Evolutionary conservation across 2,113 vertebrate species (phyloP).

Genomic region (Syngnathoides biaculeatus): DNA sequence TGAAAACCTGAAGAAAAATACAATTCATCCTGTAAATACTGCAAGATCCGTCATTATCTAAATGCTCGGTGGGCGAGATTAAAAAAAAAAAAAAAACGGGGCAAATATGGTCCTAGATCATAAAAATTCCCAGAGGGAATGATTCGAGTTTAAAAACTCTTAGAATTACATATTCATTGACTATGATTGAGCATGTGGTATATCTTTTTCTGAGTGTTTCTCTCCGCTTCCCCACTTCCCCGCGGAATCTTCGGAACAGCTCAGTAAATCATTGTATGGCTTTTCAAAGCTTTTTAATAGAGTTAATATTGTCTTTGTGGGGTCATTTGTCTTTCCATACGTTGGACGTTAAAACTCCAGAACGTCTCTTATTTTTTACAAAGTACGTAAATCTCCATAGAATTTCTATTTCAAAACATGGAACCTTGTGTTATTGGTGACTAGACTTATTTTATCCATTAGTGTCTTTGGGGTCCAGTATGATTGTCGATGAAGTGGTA

Average conservation of each 20-base stretch:
- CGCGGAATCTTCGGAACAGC: background rate
- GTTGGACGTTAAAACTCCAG: background rate
- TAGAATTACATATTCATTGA: slow-evolving; percentile 1
- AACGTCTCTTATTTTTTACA: background rate
- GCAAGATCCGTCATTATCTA: background rate
- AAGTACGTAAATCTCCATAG: background rate
- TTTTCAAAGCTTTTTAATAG: background rate
- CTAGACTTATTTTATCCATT: too few relatives aligned
- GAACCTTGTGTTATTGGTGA: too few relatives aligned
- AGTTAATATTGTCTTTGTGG: background rate
- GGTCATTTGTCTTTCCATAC: background rate
- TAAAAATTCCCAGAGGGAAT: background rate
- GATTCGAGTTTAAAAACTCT: background rate
- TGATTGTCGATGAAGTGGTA: too few relatives aligned
- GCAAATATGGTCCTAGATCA: background rate
- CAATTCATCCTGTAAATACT: background rate
- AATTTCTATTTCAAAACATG: too few relatives aligned
- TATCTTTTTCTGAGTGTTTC: background rate
- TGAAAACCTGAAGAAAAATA: background rate
- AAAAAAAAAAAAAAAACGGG: background rate
- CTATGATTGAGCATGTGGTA: background rate
- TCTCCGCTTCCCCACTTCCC: background rate
- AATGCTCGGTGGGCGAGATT: background rate
- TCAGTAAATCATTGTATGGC: background rate
- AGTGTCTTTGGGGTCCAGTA: too few relatives aligned